Evolutionary conservation across 2,113 vertebrate genomes (phyloP).

Genomic region (Sterna hirundo): DNA sequence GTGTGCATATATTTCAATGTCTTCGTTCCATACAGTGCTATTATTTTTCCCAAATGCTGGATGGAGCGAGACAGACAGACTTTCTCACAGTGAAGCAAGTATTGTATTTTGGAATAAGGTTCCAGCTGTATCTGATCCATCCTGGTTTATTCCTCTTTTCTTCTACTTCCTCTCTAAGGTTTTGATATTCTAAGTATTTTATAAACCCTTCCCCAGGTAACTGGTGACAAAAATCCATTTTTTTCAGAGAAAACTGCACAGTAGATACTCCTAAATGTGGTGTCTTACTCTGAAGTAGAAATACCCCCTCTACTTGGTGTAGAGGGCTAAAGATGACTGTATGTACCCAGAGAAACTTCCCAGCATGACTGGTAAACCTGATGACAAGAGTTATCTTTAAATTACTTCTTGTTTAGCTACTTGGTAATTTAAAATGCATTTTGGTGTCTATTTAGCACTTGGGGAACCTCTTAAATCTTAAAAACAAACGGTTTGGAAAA

Average conservation of each 20-base stretch:
- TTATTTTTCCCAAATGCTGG: not conserved
- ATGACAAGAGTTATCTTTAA: not conserved
- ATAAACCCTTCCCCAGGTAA: not conserved
- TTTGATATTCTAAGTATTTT: not conserved
- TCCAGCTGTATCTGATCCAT: not conserved
- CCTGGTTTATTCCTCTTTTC: not conserved
- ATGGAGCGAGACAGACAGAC: not conserved
- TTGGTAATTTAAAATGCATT: not conserved
- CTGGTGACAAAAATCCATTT: not conserved
- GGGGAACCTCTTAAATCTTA: not conserved
- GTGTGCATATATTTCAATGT: not conserved
- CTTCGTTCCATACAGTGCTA: not conserved
- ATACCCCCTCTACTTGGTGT: fast-evolving
- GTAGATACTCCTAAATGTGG: not conserved
- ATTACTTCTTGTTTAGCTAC: not conserved
- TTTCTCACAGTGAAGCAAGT: not conserved
- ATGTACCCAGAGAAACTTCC: not conserved
- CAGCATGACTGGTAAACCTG: not conserved
- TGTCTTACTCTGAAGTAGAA: not conserved
- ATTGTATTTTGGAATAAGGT: not conserved
- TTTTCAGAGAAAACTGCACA: not conserved
- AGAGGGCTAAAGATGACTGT: not conserved
- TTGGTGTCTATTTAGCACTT: not conserved
- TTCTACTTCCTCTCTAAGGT: not conserved
- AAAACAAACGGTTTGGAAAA: not conserved